These are phyloP conservation scores for Gila orcuttii DNA, from an alignment of 2,113 vertebrate genomes.

Conservation along the genomic window DNA sequence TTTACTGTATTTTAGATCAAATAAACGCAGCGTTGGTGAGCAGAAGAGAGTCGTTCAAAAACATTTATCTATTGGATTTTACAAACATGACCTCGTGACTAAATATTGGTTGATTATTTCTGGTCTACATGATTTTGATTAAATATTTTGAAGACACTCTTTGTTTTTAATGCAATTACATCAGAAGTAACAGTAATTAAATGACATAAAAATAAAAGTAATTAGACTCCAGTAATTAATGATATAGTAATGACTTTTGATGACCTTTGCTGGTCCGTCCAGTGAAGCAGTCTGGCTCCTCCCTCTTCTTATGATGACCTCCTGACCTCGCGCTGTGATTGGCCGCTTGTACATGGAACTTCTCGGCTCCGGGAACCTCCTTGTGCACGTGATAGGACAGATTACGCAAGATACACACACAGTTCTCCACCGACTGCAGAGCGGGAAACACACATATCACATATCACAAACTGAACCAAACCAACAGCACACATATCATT, in stretches of 20 bases:
- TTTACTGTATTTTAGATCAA: not conserved
- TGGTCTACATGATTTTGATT: no score
- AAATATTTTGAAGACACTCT: no score
- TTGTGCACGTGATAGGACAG: slow-evolving; percentile 97
- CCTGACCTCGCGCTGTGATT: slow-evolving; percentile 72
- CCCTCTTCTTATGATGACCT: slow-evolving; percentile 87
- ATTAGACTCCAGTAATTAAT: not conserved
- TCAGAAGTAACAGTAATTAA: no score
- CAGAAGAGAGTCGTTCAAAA: not conserved
- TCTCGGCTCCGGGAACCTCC: slow-evolving; percentile 91
- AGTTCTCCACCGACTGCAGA: slow-evolving; percentile 93
- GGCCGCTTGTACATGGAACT: slow-evolving; percentile 81
- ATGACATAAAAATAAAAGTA: no score
- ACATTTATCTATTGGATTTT: no score
- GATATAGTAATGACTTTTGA: not conserved
- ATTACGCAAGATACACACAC: slow-evolving; percentile 96
- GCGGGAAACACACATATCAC: not conserved
- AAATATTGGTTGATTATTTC: no score
- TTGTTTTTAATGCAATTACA: no score
- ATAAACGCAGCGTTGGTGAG: not conserved
- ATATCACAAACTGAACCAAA: not conserved
- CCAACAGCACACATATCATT: not conserved
- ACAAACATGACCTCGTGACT: no score
- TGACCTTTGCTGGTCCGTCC: slow-evolving; percentile 93
- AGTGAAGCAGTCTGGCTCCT: slow-evolving; percentile 87